These are phyloP conservation scores for Pemphredon lugubris DNA, from an alignment of 2,888 invertebrate genomes.

Conservation along the genomic window DNA sequence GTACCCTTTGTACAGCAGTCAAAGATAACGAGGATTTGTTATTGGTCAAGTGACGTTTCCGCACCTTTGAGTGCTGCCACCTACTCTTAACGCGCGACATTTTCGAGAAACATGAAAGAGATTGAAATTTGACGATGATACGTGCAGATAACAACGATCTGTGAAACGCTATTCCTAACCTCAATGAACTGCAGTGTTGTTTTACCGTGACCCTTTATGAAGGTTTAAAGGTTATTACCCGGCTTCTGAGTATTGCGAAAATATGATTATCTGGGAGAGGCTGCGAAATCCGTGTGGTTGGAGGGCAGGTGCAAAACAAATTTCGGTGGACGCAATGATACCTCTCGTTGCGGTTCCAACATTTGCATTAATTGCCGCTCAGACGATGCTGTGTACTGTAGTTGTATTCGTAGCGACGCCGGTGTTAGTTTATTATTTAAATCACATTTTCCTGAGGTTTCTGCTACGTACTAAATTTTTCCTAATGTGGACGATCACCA, in stretches of 20 bases:
- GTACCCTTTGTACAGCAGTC: too few species aligned
- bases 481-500: constrained; percentile 88
- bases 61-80: constrained; percentile 52
- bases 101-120: constrained; percentile 8
- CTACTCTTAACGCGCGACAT: constrained; percentile 19
- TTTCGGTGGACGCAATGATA: constrained; percentile 78
- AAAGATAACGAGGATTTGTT: too few species aligned
- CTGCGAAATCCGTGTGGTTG: constrained; percentile 71
- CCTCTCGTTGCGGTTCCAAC: constrained; percentile 77
- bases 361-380: constrained; percentile 76
- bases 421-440: constrained; percentile 76
- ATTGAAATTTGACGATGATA: constrained; percentile 9
- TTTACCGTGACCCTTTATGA: constrained; percentile 22
- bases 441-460: constrained; percentile 77
- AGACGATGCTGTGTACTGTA: constrained; percentile 74
- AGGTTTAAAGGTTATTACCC: constrained; percentile 18
- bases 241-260: constrained; percentile 16
- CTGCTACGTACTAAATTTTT: constrained; percentile 87
- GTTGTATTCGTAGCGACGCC: constrained; percentile 75
- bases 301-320: constrained; percentile 76
- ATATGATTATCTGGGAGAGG: constrained; percentile 72
- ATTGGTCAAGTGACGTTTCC: too few species aligned
- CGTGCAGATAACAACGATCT: neutral
- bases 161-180: constrained; percentile 45
- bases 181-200: constrained; percentile 10